A percentile compares a stretch with the other conserved stretches of the same genome.
Conservation (phyloP, 2,797 vertebrate species). For the Buceros bicornis region DNA sequence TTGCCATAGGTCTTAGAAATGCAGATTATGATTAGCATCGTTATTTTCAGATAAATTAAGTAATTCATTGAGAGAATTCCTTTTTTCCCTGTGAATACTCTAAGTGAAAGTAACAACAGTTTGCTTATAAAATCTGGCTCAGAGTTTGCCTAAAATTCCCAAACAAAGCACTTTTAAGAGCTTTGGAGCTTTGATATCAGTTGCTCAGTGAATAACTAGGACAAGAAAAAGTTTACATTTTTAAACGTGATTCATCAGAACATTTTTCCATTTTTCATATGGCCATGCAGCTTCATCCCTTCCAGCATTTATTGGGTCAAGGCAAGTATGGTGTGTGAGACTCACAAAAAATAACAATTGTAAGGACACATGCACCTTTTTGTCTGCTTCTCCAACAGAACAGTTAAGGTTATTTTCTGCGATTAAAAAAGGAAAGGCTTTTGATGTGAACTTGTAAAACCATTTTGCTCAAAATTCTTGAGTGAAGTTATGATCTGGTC, state of each 20-base stretch:
- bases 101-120: neutral
- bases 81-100: neutral
- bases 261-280: slow-evolving; percentile 28
- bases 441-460: neutral
- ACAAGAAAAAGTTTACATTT: neutral
- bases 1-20: neutral
- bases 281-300: neutral
- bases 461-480: neutral
- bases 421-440: neutral
- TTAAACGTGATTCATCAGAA: neutral
- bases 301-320: neutral
- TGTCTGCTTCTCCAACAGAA: neutral
- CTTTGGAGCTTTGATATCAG: neutral
- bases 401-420: neutral
- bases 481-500: neutral
- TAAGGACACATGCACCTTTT: neutral
- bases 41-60: neutral
- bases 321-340: neutral
- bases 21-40: neutral
- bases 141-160: neutral
- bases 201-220: neutral
- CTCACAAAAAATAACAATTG: neutral
- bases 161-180: neutral
- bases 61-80: neutral
- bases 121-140: neutral